A percentile compares a stretch with the other conserved stretches of the same genome.
Evolutionary conservation across 2,797 vertebrate species (phyloP).

Genomic region (Pantherophis alleghaniensis): DNA sequence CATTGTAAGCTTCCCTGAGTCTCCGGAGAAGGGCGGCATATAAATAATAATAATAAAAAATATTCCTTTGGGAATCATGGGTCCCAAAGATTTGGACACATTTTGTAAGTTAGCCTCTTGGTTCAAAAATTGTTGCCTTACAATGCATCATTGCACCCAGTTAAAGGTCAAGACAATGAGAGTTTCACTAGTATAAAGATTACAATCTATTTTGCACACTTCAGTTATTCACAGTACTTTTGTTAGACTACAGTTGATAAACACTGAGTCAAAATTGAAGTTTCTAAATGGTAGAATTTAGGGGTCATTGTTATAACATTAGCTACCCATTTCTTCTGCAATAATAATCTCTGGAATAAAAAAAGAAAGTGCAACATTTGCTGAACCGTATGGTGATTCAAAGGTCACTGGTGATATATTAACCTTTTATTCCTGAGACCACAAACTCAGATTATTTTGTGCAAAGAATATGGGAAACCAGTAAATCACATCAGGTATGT

Average conservation of each 20-base stretch:
- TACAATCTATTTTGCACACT: not conserved
- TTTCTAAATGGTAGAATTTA: not conserved
- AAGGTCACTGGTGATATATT: slow-evolving; percentile 21
- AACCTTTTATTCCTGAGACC: slow-evolving; percentile 29
- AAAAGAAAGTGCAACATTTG: slow-evolving; percentile 26
- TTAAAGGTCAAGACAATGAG: not conserved
- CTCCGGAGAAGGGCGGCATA: too few relatives aligned
- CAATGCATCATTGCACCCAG: not conserved
- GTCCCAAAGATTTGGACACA: not conserved
- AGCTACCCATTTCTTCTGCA: not conserved
- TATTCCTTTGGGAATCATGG: not conserved
- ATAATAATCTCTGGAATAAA: not conserved
- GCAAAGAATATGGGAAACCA: not conserved
- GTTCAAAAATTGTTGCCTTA: not conserved
- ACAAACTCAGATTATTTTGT: not conserved
- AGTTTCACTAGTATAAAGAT: not conserved
- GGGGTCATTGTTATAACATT: slow-evolving; percentile 10
- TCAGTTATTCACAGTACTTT: not conserved
- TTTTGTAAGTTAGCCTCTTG: not conserved
- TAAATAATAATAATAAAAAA: too few relatives aligned
- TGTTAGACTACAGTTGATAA: not conserved
- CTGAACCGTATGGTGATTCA: slow-evolving; percentile 2
- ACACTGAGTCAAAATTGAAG: not conserved
- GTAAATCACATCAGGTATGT: not conserved
- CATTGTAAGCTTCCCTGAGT: too few relatives aligned